A percentile compares a stretch with the other conserved stretches of the same genome.
Conservation (phyloP, 2,113 vertebrate species). For the Pluvialis apricaria region DNA sequence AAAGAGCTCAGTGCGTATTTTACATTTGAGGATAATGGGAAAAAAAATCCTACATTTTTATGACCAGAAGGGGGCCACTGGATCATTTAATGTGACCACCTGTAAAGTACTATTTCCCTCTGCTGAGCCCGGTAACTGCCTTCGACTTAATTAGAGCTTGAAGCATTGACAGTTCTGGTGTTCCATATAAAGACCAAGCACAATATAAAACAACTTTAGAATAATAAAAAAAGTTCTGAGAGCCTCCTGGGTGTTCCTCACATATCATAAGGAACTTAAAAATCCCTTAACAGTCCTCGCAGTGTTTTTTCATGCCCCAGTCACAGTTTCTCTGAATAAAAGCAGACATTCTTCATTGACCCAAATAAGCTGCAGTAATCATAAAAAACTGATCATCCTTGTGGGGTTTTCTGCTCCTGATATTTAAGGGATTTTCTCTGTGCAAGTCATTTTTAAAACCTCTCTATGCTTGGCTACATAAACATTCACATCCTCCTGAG, state of each 20-base stretch:
- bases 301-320: background rate
- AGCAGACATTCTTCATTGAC: conserved; percentile 46
- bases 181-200: conserved; percentile 15
- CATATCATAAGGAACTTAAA: conserved; percentile 18
- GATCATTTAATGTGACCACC: conserved; percentile 53
- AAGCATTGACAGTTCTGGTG: conserved; percentile 25
- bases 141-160: conserved; percentile 29
- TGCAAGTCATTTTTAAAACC: conserved; percentile 17
- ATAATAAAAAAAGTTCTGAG: conserved; percentile 38
- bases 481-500: background rate
- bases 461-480: background rate
- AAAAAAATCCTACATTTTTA: conserved; percentile 44
- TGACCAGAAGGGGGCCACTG: conserved; percentile 37
- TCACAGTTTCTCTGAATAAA: conserved; percentile 16
- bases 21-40: conserved; percentile 24
- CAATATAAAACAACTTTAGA: conserved; percentile 33
- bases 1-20: conserved; percentile 2
- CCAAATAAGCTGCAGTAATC: conserved; percentile 33
- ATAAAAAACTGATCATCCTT: conserved; percentile 20
- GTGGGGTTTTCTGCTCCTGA: conserved; percentile 10
- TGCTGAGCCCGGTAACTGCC: conserved; percentile 1
- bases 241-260: conserved; percentile 25
- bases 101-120: conserved; percentile 12
- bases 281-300: conserved; percentile 14
- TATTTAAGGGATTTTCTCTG: conserved; percentile 26